Conservation (phyloP, 2,113 vertebrate genomes). For the Limnothrissa miodon region DNA sequence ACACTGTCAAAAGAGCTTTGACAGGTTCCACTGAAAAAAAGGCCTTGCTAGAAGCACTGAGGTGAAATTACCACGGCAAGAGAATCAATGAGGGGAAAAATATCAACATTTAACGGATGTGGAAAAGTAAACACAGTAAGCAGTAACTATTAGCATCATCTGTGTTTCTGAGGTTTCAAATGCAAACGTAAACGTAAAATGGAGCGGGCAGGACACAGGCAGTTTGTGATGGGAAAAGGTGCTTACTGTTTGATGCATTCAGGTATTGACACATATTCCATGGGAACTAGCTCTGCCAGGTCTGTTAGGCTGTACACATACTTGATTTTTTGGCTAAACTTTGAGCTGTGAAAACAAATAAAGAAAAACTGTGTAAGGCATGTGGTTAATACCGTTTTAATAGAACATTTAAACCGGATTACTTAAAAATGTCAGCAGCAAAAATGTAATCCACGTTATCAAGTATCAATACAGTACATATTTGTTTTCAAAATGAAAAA, state of each 20-base stretch:
- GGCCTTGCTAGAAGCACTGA: slow-evolving; percentile 18
- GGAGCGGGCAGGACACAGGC: neutral
- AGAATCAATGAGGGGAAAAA: neutral
- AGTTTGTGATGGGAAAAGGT: neutral
- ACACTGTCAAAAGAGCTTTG: slow-evolving; percentile 2
- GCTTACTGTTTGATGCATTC: slow-evolving; percentile 99
- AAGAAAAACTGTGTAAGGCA: slow-evolving; percentile 27
- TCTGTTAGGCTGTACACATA: slow-evolving; percentile 92
- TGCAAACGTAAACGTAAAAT: too few relatives aligned
- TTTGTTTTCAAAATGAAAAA: neutral
- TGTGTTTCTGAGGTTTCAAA: neutral
- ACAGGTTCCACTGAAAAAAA: slow-evolving; percentile 14
- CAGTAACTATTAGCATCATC: neutral
- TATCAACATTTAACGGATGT: neutral
- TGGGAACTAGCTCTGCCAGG: slow-evolving; percentile 89
- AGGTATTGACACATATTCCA: slow-evolving; percentile 96
- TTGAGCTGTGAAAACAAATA: slow-evolving; percentile 82
- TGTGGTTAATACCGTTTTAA: too few relatives aligned
- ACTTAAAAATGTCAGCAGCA: neutral
- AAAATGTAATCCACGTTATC: neutral
- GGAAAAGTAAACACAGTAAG: neutral
- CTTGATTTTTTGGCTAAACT: slow-evolving; percentile 98
- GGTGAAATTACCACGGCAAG: slow-evolving; percentile 22
- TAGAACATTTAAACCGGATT: too few relatives aligned
- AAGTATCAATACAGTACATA: neutral